Percentiles rank a stretch among this genome's conserved stretches.
Conservation (phyloP, 2,888 invertebrate species). For the Eilema depressum region DNA sequence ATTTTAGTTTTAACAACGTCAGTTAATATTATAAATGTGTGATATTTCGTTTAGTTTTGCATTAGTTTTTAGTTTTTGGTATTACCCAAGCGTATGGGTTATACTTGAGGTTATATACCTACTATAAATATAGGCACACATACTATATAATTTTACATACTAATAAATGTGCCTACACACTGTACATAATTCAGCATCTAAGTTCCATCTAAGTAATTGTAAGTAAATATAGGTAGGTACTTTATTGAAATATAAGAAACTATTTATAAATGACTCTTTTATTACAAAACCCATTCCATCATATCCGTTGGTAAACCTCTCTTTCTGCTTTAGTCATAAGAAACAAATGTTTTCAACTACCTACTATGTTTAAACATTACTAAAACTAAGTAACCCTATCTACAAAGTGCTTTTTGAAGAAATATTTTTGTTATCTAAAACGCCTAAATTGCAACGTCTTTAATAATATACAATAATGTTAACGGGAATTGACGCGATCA, state of each 20-base stretch:
- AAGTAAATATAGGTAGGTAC: background rate
- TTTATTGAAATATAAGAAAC: background rate
- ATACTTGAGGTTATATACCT: background rate
- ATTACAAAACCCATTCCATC: background rate
- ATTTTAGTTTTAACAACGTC: background rate
- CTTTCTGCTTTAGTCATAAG: background rate
- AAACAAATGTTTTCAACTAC: too few species aligned
- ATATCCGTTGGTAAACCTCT: background rate
- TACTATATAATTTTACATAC: background rate
- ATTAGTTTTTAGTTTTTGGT: background rate
- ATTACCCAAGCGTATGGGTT: background rate
- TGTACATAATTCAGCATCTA: background rate
- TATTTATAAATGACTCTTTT: background rate
- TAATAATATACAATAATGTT: too few species aligned
- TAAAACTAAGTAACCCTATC: too few species aligned
- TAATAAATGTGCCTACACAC: background rate
- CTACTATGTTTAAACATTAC: too few species aligned
- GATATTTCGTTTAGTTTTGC: background rate
- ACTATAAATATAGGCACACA: background rate
- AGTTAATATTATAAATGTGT: background rate
- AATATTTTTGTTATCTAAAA: too few species aligned
- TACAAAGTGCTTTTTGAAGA: too few species aligned
- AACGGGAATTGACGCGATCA: too few species aligned
- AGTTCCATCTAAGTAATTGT: background rate
- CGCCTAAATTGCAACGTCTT: too few species aligned